Evolutionary conservation across 2,113 vertebrate species (phyloP), one percentile per base, ranked within the genome.

Genomic region (Variabilichromis moorii): DNA sequence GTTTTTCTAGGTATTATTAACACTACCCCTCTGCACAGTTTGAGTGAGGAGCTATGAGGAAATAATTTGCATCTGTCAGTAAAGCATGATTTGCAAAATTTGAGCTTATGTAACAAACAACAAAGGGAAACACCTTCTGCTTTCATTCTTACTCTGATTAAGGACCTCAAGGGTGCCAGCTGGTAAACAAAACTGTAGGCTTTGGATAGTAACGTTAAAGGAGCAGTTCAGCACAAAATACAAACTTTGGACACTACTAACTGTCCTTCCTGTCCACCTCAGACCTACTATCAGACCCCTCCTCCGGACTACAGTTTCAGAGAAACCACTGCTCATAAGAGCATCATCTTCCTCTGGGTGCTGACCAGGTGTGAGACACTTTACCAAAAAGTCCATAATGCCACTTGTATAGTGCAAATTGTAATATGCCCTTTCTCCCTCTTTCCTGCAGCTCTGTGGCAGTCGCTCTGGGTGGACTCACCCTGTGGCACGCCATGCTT

Each of bases 311-410:
- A 96, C 90, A 96, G 96, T 80, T 97, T 97, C 80, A 95, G 85
- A 57, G 97, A 98, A 93, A 96, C 95, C 90, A 92, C 97, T 33
- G 97, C 97, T 86, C 98, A 99, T 93, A 99, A 99, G 96, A 95
- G 98, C 3, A 90, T 99, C 81, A 97, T 99, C 94, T 99, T 98
- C 95, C 96, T 99, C 91, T 99, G 99, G 99, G 98, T 99, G 26
- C 96, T 99, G 81, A 99, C 98, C 95, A 99, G 99, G 98, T 99
- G 92, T 91, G 88, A 16, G 19, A 3, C 17, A 13, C 57, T 1
- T 78, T 5, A 51, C 9, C 8, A 82, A 3, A 21, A 81, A 17
- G 24, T 66, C 6, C 19, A 13, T 9, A 17, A 13, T 8, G 4
- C 40, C 21, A 13, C 3, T 3, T 1, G 6, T 19, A 47, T 14